phyloP scores from a whole-genome alignment of 2,888 invertebrate species.

The Acrobasis repandana region DNA sequence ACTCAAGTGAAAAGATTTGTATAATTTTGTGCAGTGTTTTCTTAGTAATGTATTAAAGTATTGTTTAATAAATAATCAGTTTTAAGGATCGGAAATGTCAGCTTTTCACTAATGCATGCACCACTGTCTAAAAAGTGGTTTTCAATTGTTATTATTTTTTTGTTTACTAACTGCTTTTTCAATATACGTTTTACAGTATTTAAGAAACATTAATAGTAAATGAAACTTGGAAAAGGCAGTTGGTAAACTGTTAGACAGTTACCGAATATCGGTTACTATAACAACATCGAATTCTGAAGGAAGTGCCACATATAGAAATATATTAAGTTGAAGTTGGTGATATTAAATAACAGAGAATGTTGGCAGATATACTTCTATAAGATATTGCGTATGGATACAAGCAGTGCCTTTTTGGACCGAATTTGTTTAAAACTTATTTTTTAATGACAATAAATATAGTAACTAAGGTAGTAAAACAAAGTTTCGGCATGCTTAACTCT shows the following conservation, averaged over 20 bases:
- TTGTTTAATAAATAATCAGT: slow-evolving; percentile 21
- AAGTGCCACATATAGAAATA: slow-evolving; percentile 49
- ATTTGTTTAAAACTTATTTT: background rate
- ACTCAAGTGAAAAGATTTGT: slow-evolving; percentile 7
- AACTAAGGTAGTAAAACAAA: too few species aligned
- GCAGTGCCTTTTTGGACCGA: background rate
- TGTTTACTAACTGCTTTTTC: slow-evolving; percentile 39
- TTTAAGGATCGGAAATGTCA: slow-evolving; percentile 27
- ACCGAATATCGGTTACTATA: slow-evolving; percentile 39
- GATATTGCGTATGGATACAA: background rate
- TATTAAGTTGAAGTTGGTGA: slow-evolving; percentile 43
- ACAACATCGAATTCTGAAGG: slow-evolving; percentile 60
- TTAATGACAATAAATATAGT: too few species aligned
- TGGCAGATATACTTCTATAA: slow-evolving; percentile 32
- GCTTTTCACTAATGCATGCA: slow-evolving; percentile 43
- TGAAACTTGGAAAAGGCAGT: slow-evolving; percentile 8
- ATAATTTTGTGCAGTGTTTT: slow-evolving; percentile 24
- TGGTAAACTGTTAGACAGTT: slow-evolving; percentile 26
- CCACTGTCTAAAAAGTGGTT: slow-evolving; percentile 51
- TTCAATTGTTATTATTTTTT: slow-evolving; percentile 32
- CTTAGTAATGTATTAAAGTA: slow-evolving; percentile 24
- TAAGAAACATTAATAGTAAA: too few species aligned
- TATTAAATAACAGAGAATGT: slow-evolving; percentile 40
- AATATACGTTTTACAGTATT: background rate
- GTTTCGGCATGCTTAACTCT: too few species aligned